Evolutionary conservation across 2,888 invertebrate genomes (phyloP).

Genomic region (Diadegma fenestrale): DNA sequence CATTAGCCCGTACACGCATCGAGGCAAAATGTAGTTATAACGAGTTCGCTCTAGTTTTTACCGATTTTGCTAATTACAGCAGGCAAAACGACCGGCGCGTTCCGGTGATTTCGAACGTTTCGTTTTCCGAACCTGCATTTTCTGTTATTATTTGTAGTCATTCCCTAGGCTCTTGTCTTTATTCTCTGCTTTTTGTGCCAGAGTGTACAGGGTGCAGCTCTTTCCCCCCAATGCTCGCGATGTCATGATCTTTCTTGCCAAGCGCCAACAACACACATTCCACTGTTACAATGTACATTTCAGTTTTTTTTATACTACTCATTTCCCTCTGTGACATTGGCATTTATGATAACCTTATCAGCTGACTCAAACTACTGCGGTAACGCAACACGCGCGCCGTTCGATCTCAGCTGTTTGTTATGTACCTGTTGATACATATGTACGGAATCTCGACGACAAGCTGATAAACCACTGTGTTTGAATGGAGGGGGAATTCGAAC

Average conservation of each 20-base stretch:
- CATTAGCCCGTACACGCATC: not conserved
- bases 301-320: not conserved
- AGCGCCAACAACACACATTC: conserved; percentile 6
- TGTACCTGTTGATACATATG: conserved; percentile 12
- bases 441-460: conserved; percentile 19
- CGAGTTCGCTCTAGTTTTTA: not conserved
- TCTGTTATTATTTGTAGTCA: not conserved
- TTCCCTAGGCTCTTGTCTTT: not conserved
- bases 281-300: conserved; percentile 2
- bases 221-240: not conserved
- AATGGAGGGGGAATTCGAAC: not conserved
- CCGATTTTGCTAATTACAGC: not conserved
- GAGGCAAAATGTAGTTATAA: conserved; percentile 2
- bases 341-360: conserved; percentile 63
- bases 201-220: conserved; percentile 22
- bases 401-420: conserved; percentile 52
- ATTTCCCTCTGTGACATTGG: conserved; percentile 19
- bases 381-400: conserved; percentile 7
- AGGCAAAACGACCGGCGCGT: not conserved
- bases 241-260: conserved; percentile 8
- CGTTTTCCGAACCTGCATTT: not conserved
- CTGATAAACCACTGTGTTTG: not conserved
- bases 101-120: not conserved
- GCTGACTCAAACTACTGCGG: conserved; percentile 56
- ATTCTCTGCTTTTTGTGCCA: not conserved